These are phyloP conservation scores for Macropodus opercularis DNA, from an alignment of 2,797 vertebrate species.

Conservation along the genomic window DNA sequence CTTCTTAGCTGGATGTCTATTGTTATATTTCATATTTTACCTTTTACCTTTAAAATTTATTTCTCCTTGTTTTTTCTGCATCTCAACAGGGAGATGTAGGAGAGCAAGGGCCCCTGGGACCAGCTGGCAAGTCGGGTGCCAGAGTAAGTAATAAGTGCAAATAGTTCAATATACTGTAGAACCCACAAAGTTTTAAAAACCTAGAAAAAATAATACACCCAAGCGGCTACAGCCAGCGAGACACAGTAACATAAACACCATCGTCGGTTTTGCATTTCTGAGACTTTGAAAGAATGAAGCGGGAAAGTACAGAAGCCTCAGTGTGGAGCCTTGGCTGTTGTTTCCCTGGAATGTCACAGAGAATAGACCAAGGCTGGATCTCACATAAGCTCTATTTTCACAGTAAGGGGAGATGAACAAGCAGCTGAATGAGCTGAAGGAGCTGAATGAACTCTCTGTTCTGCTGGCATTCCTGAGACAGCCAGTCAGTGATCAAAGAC, in stretches of 20 bases:
- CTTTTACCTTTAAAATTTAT: not conserved
- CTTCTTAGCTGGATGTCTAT: not conserved
- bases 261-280: not conserved
- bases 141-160: slow-evolving; percentile 83
- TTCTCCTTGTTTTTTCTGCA: slow-evolving; percentile 24
- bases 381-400: slow-evolving; percentile 84
- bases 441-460: slow-evolving; percentile 89
- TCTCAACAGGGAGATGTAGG: slow-evolving; percentile 87
- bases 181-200: slow-evolving; percentile 2
- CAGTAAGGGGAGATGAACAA: slow-evolving; percentile 76
- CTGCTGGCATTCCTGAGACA: slow-evolving; percentile 75
- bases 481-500: slow-evolving; percentile 61
- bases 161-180: too few species aligned
- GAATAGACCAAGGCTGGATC: slow-evolving; percentile 78
- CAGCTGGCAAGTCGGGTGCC: slow-evolving; percentile 88
- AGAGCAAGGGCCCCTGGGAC: slow-evolving; percentile 84
- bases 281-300: slow-evolving; percentile 16
- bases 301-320: slow-evolving; percentile 7
- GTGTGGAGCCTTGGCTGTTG: slow-evolving; percentile 43
- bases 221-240: not conserved
- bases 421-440: slow-evolving; percentile 85
- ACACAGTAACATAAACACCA: not conserved
- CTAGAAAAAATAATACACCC: not conserved
- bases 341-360: slow-evolving; percentile 66
- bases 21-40: not conserved